Evolutionary conservation across 2,888 invertebrate genomes (phyloP), one percentile per base, ranked within the genome.

Genomic region (Hirudinaria manillensis): DNA sequence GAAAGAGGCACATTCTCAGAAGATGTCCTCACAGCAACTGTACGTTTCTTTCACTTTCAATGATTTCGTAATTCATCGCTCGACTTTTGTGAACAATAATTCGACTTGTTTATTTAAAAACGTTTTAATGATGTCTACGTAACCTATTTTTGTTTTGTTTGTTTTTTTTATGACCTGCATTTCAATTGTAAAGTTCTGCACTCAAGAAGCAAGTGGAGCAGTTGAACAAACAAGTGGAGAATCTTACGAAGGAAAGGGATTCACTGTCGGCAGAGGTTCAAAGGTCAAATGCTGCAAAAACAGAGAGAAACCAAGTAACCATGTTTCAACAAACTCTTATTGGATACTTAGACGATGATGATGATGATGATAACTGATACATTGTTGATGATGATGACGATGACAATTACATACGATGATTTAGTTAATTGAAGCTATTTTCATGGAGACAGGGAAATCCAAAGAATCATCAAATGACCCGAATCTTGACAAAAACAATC

Each of bases 281-380:
- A 65, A 73, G 65, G 36, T 36, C 65, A 38, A 73, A 73, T 24
- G 24, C 32, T n/a, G 13, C 61, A 27, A 27, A 55, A 34, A 2
- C 32, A n/a, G 65, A 73, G 19, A 73, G 36, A 36, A 73, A 72
- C 32, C 53, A 29, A 55, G 72, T 72, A 32, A 27, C 13, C 29
- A 61, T 61, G 6, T 61, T 61, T 61, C 61, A 61, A 29, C 61
- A 61, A 61, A 27, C 29, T 36, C 2, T 13, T 36, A 21, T 16
- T 36, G 29, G 10, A 32, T 6, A 34, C 68, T 3, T 7, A 24
- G 32, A 7, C 27, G 32, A 32, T n/a, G 36, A 29, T 36, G 68
- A 32, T 68, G 67, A 29, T 24, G 56, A 56, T 56, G 27, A 27
- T 56, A 13, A 56, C 13, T 3, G 56, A n/a, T n/a, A n/a, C n/a